Evolutionary conservation across 2,888 invertebrate species (phyloP).

Genomic region (Bibio marci): DNA sequence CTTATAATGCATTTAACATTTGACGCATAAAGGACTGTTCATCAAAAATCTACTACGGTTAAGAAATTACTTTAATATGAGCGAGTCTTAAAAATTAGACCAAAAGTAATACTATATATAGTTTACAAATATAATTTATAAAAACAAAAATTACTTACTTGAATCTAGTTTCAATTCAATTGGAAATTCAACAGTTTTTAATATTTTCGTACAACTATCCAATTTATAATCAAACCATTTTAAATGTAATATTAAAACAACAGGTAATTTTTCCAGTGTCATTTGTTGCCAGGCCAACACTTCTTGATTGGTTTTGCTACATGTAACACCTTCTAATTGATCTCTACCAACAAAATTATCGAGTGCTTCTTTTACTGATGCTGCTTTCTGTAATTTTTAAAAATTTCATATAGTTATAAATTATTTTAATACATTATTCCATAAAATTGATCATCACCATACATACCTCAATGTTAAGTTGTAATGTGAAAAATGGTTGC

Average conservation of each 20-base stretch:
- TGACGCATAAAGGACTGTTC: no score
- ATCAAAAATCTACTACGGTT: no score
- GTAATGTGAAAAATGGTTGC: slow-evolving; percentile 90
- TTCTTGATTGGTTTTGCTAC: slow-evolving; percentile 61
- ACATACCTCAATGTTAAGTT: slow-evolving; percentile 79
- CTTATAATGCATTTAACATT: no score
- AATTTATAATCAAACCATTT: slow-evolving; percentile 85
- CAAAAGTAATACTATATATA: no score
- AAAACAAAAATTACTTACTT: slow-evolving; percentile 47
- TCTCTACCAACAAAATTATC: slow-evolving; percentile 74
- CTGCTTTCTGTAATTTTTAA: slow-evolving; percentile 44
- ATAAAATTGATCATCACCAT: background rate
- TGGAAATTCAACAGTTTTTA: slow-evolving; percentile 80
- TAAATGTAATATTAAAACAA: slow-evolving; percentile 76
- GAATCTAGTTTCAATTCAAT: slow-evolving; percentile 79
- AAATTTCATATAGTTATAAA: background rate
- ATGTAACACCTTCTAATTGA: slow-evolving; percentile 71
- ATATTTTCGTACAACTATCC: slow-evolving; percentile 80
- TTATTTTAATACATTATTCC: background rate
- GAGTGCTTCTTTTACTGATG: slow-evolving; percentile 70
- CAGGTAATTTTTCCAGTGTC: slow-evolving; percentile 74
- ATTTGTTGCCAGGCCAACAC: slow-evolving; percentile 83
- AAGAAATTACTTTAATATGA: no score
- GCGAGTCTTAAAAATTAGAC: no score
- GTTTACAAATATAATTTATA: no score